These are phyloP conservation scores for Pseudorhombus dupliciocellatus DNA, from an alignment of 2,113 vertebrate genomes.

Conservation along the genomic window DNA sequence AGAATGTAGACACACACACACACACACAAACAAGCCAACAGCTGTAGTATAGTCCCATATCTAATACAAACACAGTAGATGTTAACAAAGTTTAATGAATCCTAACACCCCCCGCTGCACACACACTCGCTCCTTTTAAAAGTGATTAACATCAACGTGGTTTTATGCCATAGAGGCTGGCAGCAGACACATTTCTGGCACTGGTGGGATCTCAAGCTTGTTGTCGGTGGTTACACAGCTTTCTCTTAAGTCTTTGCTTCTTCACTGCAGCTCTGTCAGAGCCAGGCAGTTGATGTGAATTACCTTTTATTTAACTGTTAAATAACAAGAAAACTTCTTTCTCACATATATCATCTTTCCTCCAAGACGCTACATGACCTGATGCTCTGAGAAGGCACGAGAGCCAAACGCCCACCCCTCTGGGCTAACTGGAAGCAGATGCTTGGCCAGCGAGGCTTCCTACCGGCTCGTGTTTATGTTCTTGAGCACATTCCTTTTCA, in stretches of 20 bases:
- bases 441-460: constrained; percentile 55
- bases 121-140: background rate
- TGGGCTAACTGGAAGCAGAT: constrained; percentile 69
- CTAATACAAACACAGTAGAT: constrained; percentile 18
- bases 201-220: background rate
- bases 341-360: constrained; percentile 39
- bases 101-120: background rate
- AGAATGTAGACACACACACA: background rate
- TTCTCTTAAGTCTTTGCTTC: background rate
- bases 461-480: constrained; percentile 70
- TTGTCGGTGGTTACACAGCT: background rate
- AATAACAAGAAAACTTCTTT: constrained; percentile 3
- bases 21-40: background rate
- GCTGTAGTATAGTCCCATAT: background rate
- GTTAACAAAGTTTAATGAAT: constrained; percentile 27
- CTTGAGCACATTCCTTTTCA: constrained; percentile 68
- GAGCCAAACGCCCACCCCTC: constrained; percentile 40
- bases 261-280: background rate
- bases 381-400: constrained; percentile 11
- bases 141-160: background rate
- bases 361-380: constrained; percentile 21
- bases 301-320: background rate
- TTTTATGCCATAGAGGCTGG: background rate
- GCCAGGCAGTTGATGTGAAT: background rate
- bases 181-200: background rate